Conservation (phyloP, 2,113 vertebrate genomes). For the Daboia siamensis region DNA sequence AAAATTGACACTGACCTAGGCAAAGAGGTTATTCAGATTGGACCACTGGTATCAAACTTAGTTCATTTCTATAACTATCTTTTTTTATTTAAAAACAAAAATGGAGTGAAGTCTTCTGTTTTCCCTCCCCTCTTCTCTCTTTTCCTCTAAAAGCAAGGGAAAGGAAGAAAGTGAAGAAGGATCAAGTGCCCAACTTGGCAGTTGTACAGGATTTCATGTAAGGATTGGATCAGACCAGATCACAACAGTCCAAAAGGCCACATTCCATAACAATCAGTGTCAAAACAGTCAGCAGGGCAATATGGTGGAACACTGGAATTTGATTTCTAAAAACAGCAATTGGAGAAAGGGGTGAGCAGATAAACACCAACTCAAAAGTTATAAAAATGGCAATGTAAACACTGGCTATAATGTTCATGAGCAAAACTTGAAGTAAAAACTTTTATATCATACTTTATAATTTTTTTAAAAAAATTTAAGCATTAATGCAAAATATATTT, state of each 20-base stretch:
- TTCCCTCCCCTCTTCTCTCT: not conserved
- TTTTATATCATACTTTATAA: not conserved
- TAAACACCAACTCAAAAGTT: not conserved
- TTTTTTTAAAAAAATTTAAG: constrained; percentile 2
- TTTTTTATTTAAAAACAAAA: not conserved
- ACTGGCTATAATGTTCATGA: not conserved
- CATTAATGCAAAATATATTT: not conserved
- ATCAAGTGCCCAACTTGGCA: not conserved
- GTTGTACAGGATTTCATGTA: not conserved
- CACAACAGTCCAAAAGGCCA: not conserved
- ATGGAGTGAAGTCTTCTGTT: not conserved
- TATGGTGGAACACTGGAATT: not conserved
- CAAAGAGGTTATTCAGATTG: not conserved
- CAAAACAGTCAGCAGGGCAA: not conserved
- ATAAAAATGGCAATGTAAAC: not conserved
- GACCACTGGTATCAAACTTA: not conserved
- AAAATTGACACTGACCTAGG: not conserved
- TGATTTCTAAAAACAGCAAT: not conserved
- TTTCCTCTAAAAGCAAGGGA: not conserved
- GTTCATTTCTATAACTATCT: not conserved
- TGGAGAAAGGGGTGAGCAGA: not conserved
- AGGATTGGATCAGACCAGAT: not conserved
- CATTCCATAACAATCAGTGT: not conserved
- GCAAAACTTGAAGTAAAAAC: not conserved
- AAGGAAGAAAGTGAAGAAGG: not conserved